phyloP scores from a whole-genome alignment of 2,888 invertebrate genomes.

The Torymus auratus region DNA sequence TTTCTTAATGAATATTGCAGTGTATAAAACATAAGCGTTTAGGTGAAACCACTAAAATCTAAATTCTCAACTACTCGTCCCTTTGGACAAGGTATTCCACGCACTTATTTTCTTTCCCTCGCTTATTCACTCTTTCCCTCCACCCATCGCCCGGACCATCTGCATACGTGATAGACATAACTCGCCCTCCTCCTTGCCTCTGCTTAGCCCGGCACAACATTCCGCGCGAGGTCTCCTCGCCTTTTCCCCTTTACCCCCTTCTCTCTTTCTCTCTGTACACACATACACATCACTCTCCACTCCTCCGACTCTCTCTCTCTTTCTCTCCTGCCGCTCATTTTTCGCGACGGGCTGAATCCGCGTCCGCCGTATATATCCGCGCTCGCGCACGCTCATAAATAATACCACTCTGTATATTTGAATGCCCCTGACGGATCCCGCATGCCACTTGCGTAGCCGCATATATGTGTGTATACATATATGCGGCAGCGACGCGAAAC shows the following conservation, averaged over 20 bases:
- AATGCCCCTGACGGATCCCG: constrained; percentile 73
- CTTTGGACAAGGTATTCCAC: not conserved
- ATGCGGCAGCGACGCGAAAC: constrained; percentile 6
- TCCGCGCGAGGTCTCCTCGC: no score
- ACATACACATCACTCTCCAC: no score
- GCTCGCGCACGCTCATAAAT: constrained; percentile 70
- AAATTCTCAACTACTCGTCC: constrained; percentile 13
- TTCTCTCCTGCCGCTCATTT: not conserved
- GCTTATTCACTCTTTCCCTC: not conserved
- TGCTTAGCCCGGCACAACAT: no score
- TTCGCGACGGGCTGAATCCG: no score
- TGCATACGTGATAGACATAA: constrained; percentile 28
- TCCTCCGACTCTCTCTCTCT: not conserved
- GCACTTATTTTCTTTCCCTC: not conserved
- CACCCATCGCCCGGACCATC: constrained; percentile 3
- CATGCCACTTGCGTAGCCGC: constrained; percentile 69
- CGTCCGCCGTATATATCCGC: constrained; percentile 9
- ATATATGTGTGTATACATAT: constrained; percentile 3
- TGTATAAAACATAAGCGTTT: no score
- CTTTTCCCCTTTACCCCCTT: not conserved
- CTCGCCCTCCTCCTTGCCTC: constrained; percentile 11
- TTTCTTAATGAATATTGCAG: no score
- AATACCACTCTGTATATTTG: constrained; percentile 73
- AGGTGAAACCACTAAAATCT: no score
- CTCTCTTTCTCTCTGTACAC: no score